phyloP scores from a whole-genome alignment of 2,888 invertebrate species.

The Platerodrilus igneus region DNA sequence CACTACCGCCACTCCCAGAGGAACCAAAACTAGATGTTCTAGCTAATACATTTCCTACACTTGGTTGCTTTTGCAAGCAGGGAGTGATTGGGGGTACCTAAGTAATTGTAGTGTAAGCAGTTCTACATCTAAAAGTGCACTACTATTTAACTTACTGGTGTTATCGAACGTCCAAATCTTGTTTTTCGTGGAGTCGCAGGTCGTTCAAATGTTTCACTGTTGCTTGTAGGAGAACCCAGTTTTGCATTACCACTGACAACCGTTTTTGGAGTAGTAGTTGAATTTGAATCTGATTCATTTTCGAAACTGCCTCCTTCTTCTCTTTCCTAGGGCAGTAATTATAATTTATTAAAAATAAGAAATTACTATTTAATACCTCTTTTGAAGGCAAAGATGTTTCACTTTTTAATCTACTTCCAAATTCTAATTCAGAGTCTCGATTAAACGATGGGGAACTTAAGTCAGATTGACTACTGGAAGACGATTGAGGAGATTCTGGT shows the following conservation, averaged over 20 bases:
- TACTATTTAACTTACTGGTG: slow-evolving; percentile 47
- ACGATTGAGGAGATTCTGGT: slow-evolving; percentile 69
- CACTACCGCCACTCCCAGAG: slow-evolving; percentile 42
- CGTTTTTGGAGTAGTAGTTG: slow-evolving; percentile 69
- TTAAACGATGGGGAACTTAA: slow-evolving; percentile 67
- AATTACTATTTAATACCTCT: slow-evolving; percentile 15
- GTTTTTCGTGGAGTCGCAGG: slow-evolving; percentile 53
- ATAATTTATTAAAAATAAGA: slow-evolving; percentile 4
- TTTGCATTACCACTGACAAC: slow-evolving; percentile 56
- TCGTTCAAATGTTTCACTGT: slow-evolving; percentile 54
- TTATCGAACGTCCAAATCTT: slow-evolving; percentile 49
- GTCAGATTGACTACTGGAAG: slow-evolving; percentile 68
- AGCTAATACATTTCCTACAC: slow-evolving; percentile 57
- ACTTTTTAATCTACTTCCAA: slow-evolving; percentile 47
- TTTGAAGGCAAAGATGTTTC: slow-evolving; percentile 35
- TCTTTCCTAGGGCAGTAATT: slow-evolving; percentile 45
- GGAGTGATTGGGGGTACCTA: slow-evolving; percentile 55
- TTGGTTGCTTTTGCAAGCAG: slow-evolving; percentile 56
- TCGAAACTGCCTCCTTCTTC: slow-evolving; percentile 62
- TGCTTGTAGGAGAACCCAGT: slow-evolving; percentile 52
- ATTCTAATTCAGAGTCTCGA: slow-evolving; percentile 63
- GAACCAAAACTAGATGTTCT: slow-evolving; percentile 62
- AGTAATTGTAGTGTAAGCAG: slow-evolving; percentile 21
- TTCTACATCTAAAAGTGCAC: slow-evolving; percentile 15
- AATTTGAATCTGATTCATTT: slow-evolving; percentile 73